Percentiles rank a stretch among this genome's conserved stretches.
These are phyloP conservation scores for Euspilapteryx auroguttella DNA, from an alignment of 2,888 invertebrate species.

Conservation along the genomic window DNA sequence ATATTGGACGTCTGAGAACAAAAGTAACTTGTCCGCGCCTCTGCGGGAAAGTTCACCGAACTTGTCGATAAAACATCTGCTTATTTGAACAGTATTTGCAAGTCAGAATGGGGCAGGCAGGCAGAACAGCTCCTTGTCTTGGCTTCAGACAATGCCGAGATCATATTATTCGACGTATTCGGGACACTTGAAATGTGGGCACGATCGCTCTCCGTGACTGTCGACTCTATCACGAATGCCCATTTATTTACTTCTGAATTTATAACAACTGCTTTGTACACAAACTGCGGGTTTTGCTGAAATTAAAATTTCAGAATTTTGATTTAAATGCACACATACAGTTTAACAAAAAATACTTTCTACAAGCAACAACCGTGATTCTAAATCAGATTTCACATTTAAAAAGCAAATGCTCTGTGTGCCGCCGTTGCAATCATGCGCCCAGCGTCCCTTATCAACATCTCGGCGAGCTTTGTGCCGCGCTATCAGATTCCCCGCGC, in stretches of 20 bases:
- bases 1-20: constrained; percentile 20
- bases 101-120: constrained; percentile 20
- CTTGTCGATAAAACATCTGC: constrained; percentile 36
- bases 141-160: constrained; percentile 10
- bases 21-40: constrained; percentile 13
- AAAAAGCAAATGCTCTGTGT: constrained; percentile 22
- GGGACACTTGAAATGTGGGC: too few relatives aligned
- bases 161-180: constrained; percentile 1
- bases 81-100: constrained; percentile 38
- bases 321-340: too few relatives aligned
- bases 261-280: too few relatives aligned
- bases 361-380: too few relatives aligned
- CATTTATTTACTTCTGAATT: too few relatives aligned
- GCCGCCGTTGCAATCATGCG: constrained; percentile 22
- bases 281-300: too few relatives aligned
- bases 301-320: too few relatives aligned
- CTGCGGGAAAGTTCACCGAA: constrained; percentile 25
- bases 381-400: too few relatives aligned
- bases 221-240: too few relatives aligned
- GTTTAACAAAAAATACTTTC: too few relatives aligned
- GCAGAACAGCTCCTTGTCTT: not conserved
- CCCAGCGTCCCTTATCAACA: constrained; percentile 28
- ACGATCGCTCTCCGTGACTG: too few relatives aligned
- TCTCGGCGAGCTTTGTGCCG: constrained; percentile 32
- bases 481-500: constrained; percentile 33